phyloP scores from a whole-genome alignment of 1,140 invertebrate species.

The Frieseomelitta varia region DNA sequence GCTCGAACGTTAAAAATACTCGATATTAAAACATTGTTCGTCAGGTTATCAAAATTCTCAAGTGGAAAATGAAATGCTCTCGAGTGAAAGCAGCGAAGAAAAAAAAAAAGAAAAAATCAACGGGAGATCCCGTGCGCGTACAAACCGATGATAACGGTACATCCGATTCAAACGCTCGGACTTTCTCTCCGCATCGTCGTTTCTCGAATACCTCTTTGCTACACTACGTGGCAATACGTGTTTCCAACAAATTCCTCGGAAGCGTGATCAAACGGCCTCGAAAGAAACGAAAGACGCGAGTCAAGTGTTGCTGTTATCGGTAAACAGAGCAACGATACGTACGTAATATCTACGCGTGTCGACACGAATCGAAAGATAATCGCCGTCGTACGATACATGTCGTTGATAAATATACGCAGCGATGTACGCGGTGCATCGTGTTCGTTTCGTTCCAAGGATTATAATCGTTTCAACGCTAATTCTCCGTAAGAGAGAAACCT shows the following conservation, averaged over 20 bases:
- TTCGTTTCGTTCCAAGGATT: background rate
- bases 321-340: background rate
- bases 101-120: background rate
- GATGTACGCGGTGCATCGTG: background rate
- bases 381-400: background rate
- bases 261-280: background rate
- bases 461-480: background rate
- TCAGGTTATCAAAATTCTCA: background rate
- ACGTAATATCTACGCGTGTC: background rate
- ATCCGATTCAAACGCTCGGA: background rate
- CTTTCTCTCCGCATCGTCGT: constrained; percentile 6
- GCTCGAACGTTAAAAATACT: background rate
- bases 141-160: background rate
- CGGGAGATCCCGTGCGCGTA: background rate
- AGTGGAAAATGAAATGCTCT: background rate
- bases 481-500: background rate
- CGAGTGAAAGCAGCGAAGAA: constrained; percentile 11
- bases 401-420: background rate
- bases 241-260: background rate
- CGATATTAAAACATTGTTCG: too few species aligned
- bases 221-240: background rate
- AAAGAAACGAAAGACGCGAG: background rate
- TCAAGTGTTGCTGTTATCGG: background rate
- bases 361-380: constrained; percentile 11
- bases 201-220: constrained; percentile 4